Evolutionary conservation across 2,888 invertebrate genomes (phyloP), one percentile per base, ranked within the genome.

Genomic region (Patella ulyssiponensis): DNA sequence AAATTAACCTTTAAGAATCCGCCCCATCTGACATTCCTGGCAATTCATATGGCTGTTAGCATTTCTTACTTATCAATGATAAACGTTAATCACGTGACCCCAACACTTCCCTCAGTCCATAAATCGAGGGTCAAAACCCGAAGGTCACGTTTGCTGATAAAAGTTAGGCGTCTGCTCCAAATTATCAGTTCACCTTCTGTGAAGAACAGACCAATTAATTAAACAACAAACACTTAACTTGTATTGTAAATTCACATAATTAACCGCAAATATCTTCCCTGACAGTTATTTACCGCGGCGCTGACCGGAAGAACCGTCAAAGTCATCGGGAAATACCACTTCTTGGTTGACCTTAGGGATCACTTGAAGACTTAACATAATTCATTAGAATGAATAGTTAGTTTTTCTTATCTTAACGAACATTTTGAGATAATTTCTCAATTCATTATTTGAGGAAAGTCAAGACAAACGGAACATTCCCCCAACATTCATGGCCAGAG

Each of bases 81-180:
- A 20, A 23, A 64, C 64, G 64, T 64, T 64, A 64, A 64, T 64
- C 64, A 64, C 64, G 64, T 64, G 64, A 64, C 64, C 64, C 14
- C 23, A 64, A 23, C 64, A 23, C 64, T 64, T 64, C 64, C 64
- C 11, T 23, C 64, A 64, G 20, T 23, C 20, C 23, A 15, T 23
- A 64, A 64, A 64, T 64, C 20, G 14, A 23, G 23, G 64, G 64
- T 64, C 64, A 64, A 64, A 44, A 23, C 12, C 23, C 17, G 23
- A 64, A 64, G 64, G 64, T 64, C 64, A 64, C 64, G 64, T 64
- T 23, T 64, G 64, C 64, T 64, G 64, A 64, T 64, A 64, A 64
- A 20, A 20, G 23, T 64, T 64, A 64, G 64, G 64, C 64, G 64
- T 64, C 64, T 64, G 64, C 64, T 64, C 12, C 20, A 23, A 23